phyloP scores from a whole-genome alignment of 2,797 vertebrate genomes.

The Cygnus olor region DNA sequence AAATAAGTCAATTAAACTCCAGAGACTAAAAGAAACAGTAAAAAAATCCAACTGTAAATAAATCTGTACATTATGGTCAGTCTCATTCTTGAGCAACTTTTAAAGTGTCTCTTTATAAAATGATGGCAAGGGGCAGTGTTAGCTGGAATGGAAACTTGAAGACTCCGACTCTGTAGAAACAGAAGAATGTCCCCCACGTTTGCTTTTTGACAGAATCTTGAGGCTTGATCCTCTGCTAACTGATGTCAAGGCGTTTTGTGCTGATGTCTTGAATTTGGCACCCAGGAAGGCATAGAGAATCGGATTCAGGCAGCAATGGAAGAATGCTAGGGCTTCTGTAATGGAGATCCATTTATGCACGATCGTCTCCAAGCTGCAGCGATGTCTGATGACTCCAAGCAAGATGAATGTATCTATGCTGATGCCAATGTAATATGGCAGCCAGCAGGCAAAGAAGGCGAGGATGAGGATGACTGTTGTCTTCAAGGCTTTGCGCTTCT shows the following conservation, averaged over 20 bases:
- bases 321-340: slow-evolving; percentile 93
- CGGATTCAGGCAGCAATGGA: slow-evolving; percentile 98
- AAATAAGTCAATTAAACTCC: slow-evolving; percentile 82
- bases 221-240: slow-evolving; percentile 91
- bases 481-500: slow-evolving; percentile 96
- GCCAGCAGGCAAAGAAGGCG: slow-evolving; percentile 96
- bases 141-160: slow-evolving; percentile 96
- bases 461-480: slow-evolving; percentile 95
- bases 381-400: slow-evolving; percentile 80
- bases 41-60: slow-evolving; percentile 77
- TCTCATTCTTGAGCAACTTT: slow-evolving; percentile 65
- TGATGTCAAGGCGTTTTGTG: slow-evolving; percentile 87
- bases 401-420: slow-evolving; percentile 88
- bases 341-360: slow-evolving; percentile 91
- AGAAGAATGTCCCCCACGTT: slow-evolving; percentile 91
- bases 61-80: slow-evolving; percentile 81
- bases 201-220: slow-evolving; percentile 92
- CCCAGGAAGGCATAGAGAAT: slow-evolving; percentile 98
- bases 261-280: slow-evolving; percentile 95
- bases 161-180: slow-evolving; percentile 98
- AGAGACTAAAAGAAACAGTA: slow-evolving; percentile 76
- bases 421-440: slow-evolving; percentile 92
- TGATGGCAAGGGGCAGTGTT: slow-evolving; percentile 70
- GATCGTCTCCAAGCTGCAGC: slow-evolving; percentile 83
- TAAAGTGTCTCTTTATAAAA: slow-evolving; percentile 66